Evolutionary conservation across 2,888 invertebrate species (phyloP), one percentile per base, ranked within the genome.

Genomic region (Asteroscopus sphinx): DNA sequence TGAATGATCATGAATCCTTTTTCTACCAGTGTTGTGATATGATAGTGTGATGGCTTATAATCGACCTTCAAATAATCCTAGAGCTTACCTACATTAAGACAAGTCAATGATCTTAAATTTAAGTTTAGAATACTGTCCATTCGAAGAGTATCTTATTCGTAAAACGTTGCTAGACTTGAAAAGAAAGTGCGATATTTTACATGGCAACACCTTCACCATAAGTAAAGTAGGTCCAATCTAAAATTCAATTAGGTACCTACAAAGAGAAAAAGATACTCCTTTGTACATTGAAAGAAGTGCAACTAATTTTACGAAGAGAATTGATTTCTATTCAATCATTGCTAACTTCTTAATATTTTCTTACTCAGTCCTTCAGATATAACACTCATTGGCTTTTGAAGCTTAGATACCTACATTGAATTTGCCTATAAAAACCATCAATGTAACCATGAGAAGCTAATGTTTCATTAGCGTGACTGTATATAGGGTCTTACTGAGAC

Each of bases 221-320:
- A 58, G 61, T 42, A 62, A 42, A 58, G 61, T 42, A 62, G 45
- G 28, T 33, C 47, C 45, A 44, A 47, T 52, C 35, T 40, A 47
- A 47, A 44, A 37, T 48, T 25, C 4, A 47, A 32, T 33, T 49
- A n/a, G n/a, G n/a, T n/a, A 51, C 69, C 57, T 46, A 59, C 42
- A 57, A n/a, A 59, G 54, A 71, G 87, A 91, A 88, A 82, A 87
- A 90, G 88, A 89, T 89, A 89, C 91, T 87, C 90, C 77, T 85
- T 79, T 80, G 72, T 81, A 85, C 76, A 85, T 65, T n/a, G 61
- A 65, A 61, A 49, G 15, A 68, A 68, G 65, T 73, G 73, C 69
- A 77, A 80, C 80, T 74, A 74, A 74, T 76, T 78, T 83, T 80
- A 83, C 76, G 78, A 74, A 68, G 63, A 49, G 44, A 32, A 42